Evolutionary conservation across 92 coral and sea anemone genomes (phyloP).

Genomic region (Umimayanthus kanabou): DNA sequence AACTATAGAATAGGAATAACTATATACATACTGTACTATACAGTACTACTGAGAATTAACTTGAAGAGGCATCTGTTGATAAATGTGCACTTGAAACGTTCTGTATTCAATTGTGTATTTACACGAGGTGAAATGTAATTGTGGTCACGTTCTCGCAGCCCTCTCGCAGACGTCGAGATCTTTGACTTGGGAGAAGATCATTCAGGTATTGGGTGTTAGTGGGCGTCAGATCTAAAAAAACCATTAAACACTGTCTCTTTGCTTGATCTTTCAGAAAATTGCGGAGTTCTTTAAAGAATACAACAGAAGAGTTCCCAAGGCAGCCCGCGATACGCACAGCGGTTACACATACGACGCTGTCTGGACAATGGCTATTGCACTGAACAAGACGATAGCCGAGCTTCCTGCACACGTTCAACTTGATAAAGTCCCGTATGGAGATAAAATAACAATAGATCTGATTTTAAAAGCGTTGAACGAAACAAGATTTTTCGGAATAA

Average conservation of each 20-base stretch:
- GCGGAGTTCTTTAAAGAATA: slow-evolving; percentile 59
- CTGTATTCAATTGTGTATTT: too few relatives aligned
- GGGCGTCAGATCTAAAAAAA: too few relatives aligned
- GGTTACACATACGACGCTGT: slow-evolving; percentile 82
- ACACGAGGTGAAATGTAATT: too few relatives aligned
- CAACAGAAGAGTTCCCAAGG: slow-evolving; percentile 52
- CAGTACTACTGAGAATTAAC: too few relatives aligned
- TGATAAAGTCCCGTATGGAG: slow-evolving; percentile 73
- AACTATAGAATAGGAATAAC: too few relatives aligned
- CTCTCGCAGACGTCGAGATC: too few relatives aligned
- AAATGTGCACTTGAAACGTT: too few relatives aligned
- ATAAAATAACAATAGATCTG: slow-evolving; percentile 39
- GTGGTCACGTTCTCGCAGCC: too few relatives aligned
- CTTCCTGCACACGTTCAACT: slow-evolving; percentile 54
- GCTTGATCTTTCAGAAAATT: slow-evolving; percentile 57
- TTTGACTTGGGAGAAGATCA: too few relatives aligned
- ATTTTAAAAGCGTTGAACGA: slow-evolving; percentile 53
- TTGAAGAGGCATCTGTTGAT: too few relatives aligned
- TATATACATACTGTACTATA: too few relatives aligned
- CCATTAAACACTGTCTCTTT: background rate
- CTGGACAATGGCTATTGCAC: slow-evolving; percentile 87
- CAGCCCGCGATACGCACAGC: slow-evolving; percentile 57
- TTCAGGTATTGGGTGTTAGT: too few relatives aligned
- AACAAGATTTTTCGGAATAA: slow-evolving; percentile 69
- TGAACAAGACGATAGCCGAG: slow-evolving; percentile 63